Conservation (phyloP, 2,113 vertebrate species). For the Equus quagga region DNA sequence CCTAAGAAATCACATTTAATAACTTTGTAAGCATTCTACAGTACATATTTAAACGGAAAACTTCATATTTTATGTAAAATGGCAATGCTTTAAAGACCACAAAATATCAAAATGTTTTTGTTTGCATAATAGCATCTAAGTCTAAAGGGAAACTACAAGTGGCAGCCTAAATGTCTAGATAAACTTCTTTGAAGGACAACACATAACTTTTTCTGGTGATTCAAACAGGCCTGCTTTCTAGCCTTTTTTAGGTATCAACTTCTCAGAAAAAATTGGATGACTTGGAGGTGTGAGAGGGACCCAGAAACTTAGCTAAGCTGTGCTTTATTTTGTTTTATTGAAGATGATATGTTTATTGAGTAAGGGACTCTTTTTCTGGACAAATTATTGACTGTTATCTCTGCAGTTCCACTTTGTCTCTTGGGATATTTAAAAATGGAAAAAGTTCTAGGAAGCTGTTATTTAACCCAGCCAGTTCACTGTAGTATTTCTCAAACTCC, state of each 20-base stretch:
- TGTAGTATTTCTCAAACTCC: slow-evolving; percentile 27
- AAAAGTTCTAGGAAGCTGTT: neutral
- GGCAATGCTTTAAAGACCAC: neutral
- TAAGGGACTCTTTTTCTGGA: neutral
- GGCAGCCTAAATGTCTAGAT: neutral
- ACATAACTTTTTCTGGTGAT: neutral
- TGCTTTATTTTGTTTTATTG: neutral
- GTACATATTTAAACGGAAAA: neutral
- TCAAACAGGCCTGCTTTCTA: neutral
- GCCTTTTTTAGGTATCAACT: neutral
- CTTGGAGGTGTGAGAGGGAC: neutral
- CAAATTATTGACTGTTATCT: neutral
- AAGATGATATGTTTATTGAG: neutral
- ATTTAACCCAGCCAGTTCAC: neutral
- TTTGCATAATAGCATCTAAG: neutral
- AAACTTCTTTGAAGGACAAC: neutral
- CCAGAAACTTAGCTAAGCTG: neutral
- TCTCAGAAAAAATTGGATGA: neutral
- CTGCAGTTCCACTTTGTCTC: neutral
- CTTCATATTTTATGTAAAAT: neutral
- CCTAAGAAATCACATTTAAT: neutral
- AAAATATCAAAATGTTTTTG: slow-evolving; percentile 5
- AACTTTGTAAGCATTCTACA: neutral
- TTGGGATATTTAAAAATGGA: slow-evolving; percentile 26
- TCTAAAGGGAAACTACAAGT: neutral